Conservation (phyloP, 2,797 vertebrate species). For the Serranus cabrilla region DNA sequence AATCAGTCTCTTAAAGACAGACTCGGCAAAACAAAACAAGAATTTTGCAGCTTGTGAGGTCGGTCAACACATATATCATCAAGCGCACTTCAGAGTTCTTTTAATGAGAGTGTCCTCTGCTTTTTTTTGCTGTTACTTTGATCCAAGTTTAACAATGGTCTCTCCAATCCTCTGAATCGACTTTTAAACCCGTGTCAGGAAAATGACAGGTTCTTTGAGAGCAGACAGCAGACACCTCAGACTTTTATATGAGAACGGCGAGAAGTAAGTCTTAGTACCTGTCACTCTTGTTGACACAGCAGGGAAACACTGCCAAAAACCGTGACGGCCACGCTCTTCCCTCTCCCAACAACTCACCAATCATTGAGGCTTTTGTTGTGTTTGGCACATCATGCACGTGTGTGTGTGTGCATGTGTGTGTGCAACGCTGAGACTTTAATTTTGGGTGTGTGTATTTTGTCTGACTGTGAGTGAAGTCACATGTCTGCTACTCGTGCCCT, state of each 20-base stretch:
- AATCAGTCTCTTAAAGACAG: conserved; percentile 3
- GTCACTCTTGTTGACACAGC: conserved; percentile 68
- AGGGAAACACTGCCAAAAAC: conserved; percentile 40
- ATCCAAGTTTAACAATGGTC: conserved; percentile 16
- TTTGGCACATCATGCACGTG: conserved; percentile 21
- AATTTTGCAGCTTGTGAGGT: not conserved
- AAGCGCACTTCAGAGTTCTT: not conserved
- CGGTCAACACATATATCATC: conserved; percentile 1
- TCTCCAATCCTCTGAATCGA: not conserved
- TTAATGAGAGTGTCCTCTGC: not conserved
- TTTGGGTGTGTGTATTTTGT: conserved; percentile 54
- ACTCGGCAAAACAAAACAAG: not conserved
- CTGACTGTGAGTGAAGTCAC: conserved; percentile 54
- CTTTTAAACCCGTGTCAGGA: conserved; percentile 1
- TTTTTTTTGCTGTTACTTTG: not conserved
- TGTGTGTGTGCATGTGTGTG: conserved; percentile 25
- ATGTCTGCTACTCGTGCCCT: conserved; percentile 46
- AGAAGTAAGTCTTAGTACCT: conserved; percentile 41
- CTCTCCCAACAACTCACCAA: conserved; percentile 46
- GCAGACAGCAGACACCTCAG: conserved; percentile 17
- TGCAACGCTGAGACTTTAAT: conserved; percentile 40
- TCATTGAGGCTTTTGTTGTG: conserved; percentile 66
- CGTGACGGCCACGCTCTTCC: conserved; percentile 50
- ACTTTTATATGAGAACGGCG: conserved; percentile 25
- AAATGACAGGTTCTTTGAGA: conserved; percentile 41